Evolutionary conservation across 2,113 vertebrate genomes (phyloP), one percentile per base, ranked within the genome.

Genomic region (Mastomys coucha): DNA sequence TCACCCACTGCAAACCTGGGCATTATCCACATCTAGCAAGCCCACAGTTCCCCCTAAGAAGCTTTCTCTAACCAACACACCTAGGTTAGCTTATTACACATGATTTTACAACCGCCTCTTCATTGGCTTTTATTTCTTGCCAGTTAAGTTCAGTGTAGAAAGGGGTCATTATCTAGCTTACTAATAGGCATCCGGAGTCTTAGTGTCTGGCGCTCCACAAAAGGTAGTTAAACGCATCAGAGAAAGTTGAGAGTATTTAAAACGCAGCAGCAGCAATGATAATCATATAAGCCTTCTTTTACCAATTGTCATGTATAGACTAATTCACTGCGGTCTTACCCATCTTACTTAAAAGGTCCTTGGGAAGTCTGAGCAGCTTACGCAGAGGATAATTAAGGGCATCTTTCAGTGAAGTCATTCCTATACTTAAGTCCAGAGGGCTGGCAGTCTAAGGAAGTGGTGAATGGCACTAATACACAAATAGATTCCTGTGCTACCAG

Each of bases 321-420:
- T 90, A 88, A 36, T 70, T 56, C 31, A 95, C 33, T 63, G 85
- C n/a, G 65, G 26, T 67, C 70, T 19, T 77, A 36, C 33, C 39
- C 26, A 70, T 60, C 22, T 33, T 76, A 45, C 19, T 63, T 86
- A 93, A 84, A 28, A 45, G 89, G 72, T n/a, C 77, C 65, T 7
- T 7, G 80, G 53, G n/a, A 11, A 60, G 51, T 58, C 85, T 20
- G 87, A 28, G 31, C 60, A 75, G 76, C 26, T 56, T 94, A 72
- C 91, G 91, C 60, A 76, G 58, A 67, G 56, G 53, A 39, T 14
- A 72, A 76, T 78, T 86, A 81, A 85, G 88, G 85, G 42, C 26
- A 95, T 69, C 91, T 76, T 76, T 76, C 72, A 78, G 60, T 90
- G 63, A 84, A 45, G 51, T 39, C 70, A 91, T 31, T 77, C 67